Conservation (phyloP, 1,140 invertebrate genomes). For the Saccostrea glomerata region DNA sequence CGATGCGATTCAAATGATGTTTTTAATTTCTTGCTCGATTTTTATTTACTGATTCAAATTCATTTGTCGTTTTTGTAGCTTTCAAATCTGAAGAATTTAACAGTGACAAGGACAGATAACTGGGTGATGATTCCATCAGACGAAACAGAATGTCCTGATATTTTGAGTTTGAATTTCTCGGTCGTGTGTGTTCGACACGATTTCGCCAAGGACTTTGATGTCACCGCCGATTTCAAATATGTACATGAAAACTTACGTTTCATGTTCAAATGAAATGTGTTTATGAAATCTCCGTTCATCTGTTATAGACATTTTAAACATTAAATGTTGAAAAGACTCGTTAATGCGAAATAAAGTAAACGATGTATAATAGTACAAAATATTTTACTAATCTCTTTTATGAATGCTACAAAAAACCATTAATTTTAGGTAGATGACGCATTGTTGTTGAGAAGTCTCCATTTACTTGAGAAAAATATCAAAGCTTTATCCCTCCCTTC, state of each 20-base stretch:
- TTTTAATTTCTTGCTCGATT: not conserved
- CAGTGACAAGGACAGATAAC: constrained; percentile 7
- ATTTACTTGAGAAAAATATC: not conserved
- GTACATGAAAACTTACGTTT: not conserved
- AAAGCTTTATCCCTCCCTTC: not conserved
- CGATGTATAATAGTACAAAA: too few relatives aligned
- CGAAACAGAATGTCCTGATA: constrained; percentile 34
- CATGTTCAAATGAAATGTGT: not conserved
- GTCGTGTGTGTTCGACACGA: constrained; percentile 35
- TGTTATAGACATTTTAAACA: too few relatives aligned
- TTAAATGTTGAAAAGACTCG: too few relatives aligned
- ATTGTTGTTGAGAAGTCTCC: not conserved
- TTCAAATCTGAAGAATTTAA: constrained; percentile 20
- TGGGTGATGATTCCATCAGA: constrained; percentile 46
- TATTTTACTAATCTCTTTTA: not conserved
- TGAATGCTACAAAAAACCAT: not conserved
- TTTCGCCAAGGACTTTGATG: not conserved
- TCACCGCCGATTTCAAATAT: not conserved
- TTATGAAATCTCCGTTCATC: too few relatives aligned
- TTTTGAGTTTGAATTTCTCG: constrained; percentile 5
- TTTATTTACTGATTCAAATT: too few relatives aligned
- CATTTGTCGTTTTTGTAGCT: not conserved
- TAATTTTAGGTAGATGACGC: not conserved
- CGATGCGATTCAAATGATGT: not conserved
- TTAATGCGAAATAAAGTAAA: too few relatives aligned